phyloP scores from a whole-genome alignment of 2,113 vertebrate genomes.

The Vidua chalybeata region DNA sequence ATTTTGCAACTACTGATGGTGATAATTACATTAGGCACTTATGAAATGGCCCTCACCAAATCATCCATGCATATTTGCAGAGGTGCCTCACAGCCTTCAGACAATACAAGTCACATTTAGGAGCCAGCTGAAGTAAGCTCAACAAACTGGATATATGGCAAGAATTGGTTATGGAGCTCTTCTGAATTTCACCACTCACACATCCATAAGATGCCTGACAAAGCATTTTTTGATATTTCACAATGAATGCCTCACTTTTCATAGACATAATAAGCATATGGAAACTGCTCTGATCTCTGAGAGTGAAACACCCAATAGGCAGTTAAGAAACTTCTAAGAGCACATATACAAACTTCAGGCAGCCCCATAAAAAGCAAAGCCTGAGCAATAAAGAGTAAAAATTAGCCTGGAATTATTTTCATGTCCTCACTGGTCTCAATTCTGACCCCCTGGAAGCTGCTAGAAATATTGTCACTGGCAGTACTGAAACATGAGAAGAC shows the following conservation, averaged over 20 bases:
- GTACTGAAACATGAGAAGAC: background rate
- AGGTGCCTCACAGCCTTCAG: background rate
- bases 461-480: background rate
- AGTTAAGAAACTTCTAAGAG: background rate
- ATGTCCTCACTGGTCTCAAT: background rate
- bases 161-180: background rate
- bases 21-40: background rate
- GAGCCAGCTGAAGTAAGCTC: background rate
- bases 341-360: background rate
- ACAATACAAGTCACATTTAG: background rate
- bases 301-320: background rate
- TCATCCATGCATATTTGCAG: background rate
- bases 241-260: background rate
- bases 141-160: background rate
- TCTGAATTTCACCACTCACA: background rate
- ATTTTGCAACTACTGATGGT: background rate
- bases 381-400: slow-evolving; percentile 11
- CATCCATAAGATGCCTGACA: background rate
- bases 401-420: slow-evolving; percentile 1
- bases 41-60: background rate
- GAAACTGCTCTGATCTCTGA: background rate
- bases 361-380: background rate
- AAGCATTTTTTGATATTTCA: slow-evolving; percentile 6
- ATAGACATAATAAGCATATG: background rate
- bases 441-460: background rate